These are phyloP conservation scores for Perognathus longimembris DNA, from an alignment of 2,113 vertebrate genomes.

Conservation along the genomic window DNA sequence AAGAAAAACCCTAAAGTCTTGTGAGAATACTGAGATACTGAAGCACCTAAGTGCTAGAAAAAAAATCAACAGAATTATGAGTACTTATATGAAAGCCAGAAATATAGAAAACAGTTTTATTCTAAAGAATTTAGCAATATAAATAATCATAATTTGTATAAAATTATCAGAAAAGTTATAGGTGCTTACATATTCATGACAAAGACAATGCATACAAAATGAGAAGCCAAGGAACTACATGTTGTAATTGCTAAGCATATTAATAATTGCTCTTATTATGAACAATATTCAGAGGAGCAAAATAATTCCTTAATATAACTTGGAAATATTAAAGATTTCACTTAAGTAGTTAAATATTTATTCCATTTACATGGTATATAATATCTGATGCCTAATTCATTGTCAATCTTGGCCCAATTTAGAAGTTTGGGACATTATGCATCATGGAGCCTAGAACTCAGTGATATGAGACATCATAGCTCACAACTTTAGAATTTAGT, in stretches of 20 bases:
- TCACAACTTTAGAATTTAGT: background rate
- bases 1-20: background rate
- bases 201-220: background rate
- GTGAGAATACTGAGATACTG: background rate
- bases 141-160: background rate
- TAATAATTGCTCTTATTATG: background rate
- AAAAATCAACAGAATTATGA: conserved; percentile 3
- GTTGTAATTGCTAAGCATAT: background rate
- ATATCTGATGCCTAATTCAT: background rate
- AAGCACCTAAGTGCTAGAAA: background rate
- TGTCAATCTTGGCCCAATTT: background rate
- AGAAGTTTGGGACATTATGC: background rate
- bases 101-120: background rate
- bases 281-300: background rate
- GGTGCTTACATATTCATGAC: background rate
- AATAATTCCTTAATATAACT: background rate
- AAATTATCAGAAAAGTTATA: background rate
- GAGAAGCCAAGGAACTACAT: background rate
- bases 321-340: background rate
- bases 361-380: conserved; percentile 27
- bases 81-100: background rate
- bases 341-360: background rate
- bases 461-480: background rate
- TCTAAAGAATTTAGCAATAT: background rate
- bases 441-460: background rate